Evolutionary conservation across 2,888 invertebrate genomes (phyloP), one percentile per base, ranked within the genome.

Genomic region (Scaptomyza tumidula): DNA sequence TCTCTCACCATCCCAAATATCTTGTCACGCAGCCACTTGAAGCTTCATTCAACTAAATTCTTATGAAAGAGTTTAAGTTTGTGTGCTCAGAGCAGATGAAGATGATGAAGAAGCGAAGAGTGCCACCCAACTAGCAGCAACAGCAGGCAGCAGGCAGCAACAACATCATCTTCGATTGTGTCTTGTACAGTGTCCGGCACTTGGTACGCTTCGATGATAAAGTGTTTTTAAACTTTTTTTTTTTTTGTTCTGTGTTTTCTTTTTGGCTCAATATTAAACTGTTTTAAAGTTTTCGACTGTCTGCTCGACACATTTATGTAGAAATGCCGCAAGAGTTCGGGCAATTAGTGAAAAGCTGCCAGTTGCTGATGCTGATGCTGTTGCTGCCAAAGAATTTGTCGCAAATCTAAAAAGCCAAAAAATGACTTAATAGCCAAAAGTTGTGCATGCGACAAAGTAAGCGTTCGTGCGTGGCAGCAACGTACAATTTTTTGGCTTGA

Each of bases 381-480:
- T 14, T 62, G 66, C 52, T 54, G 68, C 67, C 64, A 65, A 43
- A 69, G 76, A 86, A 87, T 84, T 84, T 85, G 89, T 85, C 85
- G 89, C 76, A 89, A 85, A 89, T 88, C 75, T 86, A 84, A 88
- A 84, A 84, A 86, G 89, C 89, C 89, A 84, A 85, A 89, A 89
- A 87, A 87, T 85, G 89, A 89, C 89, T 85, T 88, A 85, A 85
- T 89, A 89, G 83, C 83, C 82, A 81, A 77, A 85, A 89, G 87
- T 84, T 84, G 83, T 69, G 84, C 89, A 87, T 85, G 84, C 89
- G 88, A 89, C 88, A 85, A 89, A 85, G 89, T 86, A 86, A 86
- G 89, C 83, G 87, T 84, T 84, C 83, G 83, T 84, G 83, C 83
- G 83, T 84, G 85, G 88, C 87, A 80, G 76, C 80, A 70, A 68